A percentile compares a stretch with the other conserved stretches of the same genome.
These are phyloP conservation scores for Corbicula japonica DNA, from an alignment of 2,888 invertebrate genomes.

Conservation along the genomic window DNA sequence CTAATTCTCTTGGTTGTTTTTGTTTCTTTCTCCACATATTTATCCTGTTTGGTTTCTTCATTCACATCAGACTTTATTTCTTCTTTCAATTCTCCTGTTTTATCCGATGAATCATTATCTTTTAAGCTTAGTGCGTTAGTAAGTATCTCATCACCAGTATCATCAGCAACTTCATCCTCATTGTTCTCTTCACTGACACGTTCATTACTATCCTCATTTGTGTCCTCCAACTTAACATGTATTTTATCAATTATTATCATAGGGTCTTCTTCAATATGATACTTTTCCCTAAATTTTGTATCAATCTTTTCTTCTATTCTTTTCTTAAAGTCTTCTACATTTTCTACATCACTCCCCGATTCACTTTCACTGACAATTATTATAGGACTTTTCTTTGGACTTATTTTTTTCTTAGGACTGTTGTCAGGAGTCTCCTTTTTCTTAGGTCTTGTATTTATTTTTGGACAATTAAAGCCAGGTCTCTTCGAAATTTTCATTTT, in stretches of 20 bases:
- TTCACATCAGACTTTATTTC: not conserved
- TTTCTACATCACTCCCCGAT: slow-evolving; percentile 8
- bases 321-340: slow-evolving; percentile 31
- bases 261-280: slow-evolving; percentile 5
- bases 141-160: slow-evolving; percentile 18
- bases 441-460: slow-evolving; percentile 5
- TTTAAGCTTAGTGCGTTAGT: no score
- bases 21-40: not conserved
- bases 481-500: slow-evolving; percentile 1
- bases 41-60: not conserved
- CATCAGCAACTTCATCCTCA: not conserved
- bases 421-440: slow-evolving; percentile 34
- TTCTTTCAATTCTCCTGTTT: not conserved
- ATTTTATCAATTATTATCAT: slow-evolving; percentile 13
- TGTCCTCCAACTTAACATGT: not conserved
- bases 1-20: slow-evolving; percentile 12
- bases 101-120: not conserved
- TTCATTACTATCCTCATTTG: slow-evolving; percentile 20
- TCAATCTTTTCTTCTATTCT: slow-evolving; percentile 12
- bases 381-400: slow-evolving; percentile 40
- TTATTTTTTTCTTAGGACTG: slow-evolving; percentile 15
- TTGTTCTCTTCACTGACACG: slow-evolving; percentile 15
- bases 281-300: slow-evolving; percentile 11
- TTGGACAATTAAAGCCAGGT: no score
- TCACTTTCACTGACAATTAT: slow-evolving; percentile 57